phyloP scores from a whole-genome alignment of 2,888 invertebrate genomes.

The Plusia festucae region DNA sequence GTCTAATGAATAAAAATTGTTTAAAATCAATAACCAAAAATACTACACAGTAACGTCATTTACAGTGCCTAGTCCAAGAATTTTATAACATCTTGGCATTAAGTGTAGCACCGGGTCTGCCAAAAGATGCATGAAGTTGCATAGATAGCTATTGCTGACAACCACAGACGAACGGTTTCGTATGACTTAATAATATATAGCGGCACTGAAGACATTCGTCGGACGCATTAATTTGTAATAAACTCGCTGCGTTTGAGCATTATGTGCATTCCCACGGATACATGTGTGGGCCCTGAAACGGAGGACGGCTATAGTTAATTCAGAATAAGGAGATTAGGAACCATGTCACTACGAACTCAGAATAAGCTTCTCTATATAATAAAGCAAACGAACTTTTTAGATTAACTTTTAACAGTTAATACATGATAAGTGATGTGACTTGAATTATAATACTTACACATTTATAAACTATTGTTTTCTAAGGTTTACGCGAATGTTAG shows the following conservation, averaged over 20 bases:
- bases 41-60: no score
- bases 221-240: constrained; percentile 2
- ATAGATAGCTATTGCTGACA: background rate
- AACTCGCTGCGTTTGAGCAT: background rate
- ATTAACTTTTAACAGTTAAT: no score
- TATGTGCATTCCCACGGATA: background rate
- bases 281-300: background rate
- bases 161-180: background rate
- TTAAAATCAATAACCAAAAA: no score
- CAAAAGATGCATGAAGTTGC: background rate
- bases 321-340: background rate
- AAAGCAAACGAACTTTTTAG: no score
- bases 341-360: no score
- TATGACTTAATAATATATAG: background rate
- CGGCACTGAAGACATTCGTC: constrained; percentile 5
- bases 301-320: background rate
- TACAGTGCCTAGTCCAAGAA: no score
- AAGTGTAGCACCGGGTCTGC: background rate
- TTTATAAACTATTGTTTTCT: no score
- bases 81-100: background rate
- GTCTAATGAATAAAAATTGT: background rate
- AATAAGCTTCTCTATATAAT: no score
- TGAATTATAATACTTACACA: no score
- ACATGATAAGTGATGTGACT: no score
- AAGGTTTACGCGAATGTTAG: no score